Conservation (phyloP, 2,797 vertebrate species). For the Spinus olivaceus region DNA sequence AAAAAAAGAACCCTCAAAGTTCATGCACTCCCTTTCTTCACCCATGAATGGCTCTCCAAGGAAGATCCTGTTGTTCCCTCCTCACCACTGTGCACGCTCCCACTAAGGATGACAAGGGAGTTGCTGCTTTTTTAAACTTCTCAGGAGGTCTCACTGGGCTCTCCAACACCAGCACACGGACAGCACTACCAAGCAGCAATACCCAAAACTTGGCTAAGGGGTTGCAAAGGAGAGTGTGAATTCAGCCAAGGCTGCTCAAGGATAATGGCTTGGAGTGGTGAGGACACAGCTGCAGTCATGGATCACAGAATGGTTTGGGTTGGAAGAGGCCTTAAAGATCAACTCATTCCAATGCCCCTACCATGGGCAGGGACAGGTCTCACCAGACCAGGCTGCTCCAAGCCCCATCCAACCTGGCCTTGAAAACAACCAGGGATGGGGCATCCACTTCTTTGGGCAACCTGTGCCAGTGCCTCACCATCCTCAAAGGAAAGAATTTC, state of each 20-base stretch:
- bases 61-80: not conserved
- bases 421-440: not conserved
- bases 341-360: rapidly evolving
- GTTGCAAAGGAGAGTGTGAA: not conserved
- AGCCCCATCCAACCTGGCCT: not conserved
- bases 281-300: not conserved
- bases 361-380: not conserved
- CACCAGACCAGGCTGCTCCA: not conserved
- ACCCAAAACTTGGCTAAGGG: not conserved
- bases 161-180: not conserved
- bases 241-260: not conserved
- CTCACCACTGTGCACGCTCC: not conserved
- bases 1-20: not conserved
- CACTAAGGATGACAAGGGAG: not conserved
- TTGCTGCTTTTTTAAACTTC: not conserved
- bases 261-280: not conserved
- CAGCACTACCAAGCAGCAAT: not conserved
- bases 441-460: not conserved
- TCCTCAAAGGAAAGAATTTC: not conserved
- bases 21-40: not conserved
- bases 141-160: not conserved
- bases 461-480: not conserved
- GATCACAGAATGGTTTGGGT: not conserved
- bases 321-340: not conserved
- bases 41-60: not conserved